Percentiles rank a stretch among this genome's conserved stretches.
These are phyloP conservation scores for Orientallactaga bullata DNA, from an alignment of 2,113 vertebrate genomes.

Conservation along the genomic window DNA sequence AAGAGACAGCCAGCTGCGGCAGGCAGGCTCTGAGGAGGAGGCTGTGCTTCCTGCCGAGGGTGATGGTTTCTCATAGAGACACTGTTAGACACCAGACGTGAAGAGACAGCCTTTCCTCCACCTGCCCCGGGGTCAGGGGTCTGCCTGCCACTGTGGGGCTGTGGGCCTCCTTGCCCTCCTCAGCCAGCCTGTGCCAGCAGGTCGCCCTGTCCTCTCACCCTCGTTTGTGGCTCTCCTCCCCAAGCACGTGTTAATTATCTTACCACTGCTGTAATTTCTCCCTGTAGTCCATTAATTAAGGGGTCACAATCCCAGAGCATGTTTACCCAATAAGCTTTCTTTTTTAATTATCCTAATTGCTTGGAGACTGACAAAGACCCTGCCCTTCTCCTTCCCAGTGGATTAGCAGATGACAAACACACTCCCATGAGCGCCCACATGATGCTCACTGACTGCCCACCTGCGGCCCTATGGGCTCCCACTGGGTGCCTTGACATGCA, in stretches of 20 bases:
- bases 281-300: slow-evolving; percentile 98
- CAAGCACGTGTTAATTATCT: slow-evolving; percentile 94
- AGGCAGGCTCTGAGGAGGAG: rapidly evolving
- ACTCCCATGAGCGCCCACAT: neutral
- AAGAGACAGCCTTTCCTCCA: neutral
- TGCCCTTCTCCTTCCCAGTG: slow-evolving; percentile 85
- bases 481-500: rapidly evolving
- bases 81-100: rapidly evolving
- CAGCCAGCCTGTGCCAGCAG: slow-evolving; percentile 85
- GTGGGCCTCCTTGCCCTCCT: slow-evolving; percentile 67
- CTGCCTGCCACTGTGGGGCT: slow-evolving; percentile 37
- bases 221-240: slow-evolving; percentile 85
- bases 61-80: rapidly evolving
- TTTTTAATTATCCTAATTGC: slow-evolving; percentile 99
- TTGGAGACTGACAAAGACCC: slow-evolving; percentile 90
- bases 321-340: slow-evolving; percentile 99
- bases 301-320: slow-evolving; percentile 96
- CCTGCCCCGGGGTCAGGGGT: slow-evolving; percentile 45
- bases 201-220: slow-evolving; percentile 93
- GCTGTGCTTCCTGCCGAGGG: neutral
- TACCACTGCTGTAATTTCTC: slow-evolving; percentile 94
- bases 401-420: slow-evolving; percentile 87
- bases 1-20: rapidly evolving
- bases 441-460: neutral
- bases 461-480: rapidly evolving